Evolutionary conservation across 53 echinoderm and acorn worm genomes (phyloP), one percentile per base, ranked within the genome.

Genomic region (Actinopyga echinites): DNA sequence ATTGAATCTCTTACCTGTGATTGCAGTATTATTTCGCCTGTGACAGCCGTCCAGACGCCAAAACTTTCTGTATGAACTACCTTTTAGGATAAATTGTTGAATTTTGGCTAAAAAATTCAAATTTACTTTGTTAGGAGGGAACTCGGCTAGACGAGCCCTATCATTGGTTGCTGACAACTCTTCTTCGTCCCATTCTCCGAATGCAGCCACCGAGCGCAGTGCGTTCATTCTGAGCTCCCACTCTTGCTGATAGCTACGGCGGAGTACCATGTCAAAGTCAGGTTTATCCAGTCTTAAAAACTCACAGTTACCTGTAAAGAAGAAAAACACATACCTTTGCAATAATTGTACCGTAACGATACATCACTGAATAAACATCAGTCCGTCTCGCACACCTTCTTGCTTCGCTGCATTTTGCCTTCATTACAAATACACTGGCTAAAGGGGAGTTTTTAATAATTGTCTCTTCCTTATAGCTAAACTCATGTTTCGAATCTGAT

Each of bases 251-350:
- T 90, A 91, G 42, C 96, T 92, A 8, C 93, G 53, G 17, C 96
- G 73, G 1, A 96, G 74, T 10, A 96, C 96, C 88, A 92, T 87
- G 66, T 96, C 96, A 45, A 96, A 96, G 60, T 96, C 96, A 5
- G 92, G 90, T 60, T 96, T 96, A 88, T 96, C 96, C n/a, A 96
- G 38, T 21, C 92, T 77, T 17, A 96, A 92, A 79, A 96, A 96
- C 61, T 96, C 96, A 33, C 85, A 69, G 35, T 93, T 90, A 22
- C 83, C 96, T 96, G 64, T 19, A 56, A 22, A 21, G 45, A 6
- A 19, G 33, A 20, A 68, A 34, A 68, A 68, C 22, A 36, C 6
- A 63, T 12, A 15, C 49, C 49, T 37, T 37, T 37, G 17, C 17
- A 4, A 49, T 49, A 1, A 49, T 15, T 49, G 17, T 49, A 49